Evolutionary conservation across 2,888 invertebrate genomes (phyloP), one percentile per base, ranked within the genome.

Genomic region (Eilema griseolum): DNA sequence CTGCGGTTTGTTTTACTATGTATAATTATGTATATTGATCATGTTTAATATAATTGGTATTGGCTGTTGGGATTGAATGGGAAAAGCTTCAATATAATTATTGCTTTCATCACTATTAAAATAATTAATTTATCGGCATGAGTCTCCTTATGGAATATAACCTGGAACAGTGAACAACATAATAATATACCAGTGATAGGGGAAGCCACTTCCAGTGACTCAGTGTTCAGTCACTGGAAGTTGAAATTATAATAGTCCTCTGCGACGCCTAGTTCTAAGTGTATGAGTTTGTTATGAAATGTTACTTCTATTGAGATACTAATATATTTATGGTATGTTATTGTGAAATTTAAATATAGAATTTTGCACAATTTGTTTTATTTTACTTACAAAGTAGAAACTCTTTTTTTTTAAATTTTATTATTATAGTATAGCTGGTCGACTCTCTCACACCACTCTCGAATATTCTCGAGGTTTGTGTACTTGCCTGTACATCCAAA

Each of bases 271-370:
- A 61, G 67, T 61, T 62, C 16, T 75, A 80, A 69, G 72, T 76
- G 57, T 67, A 73, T 70, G 62, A 12, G n/a, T 63, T 66, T 73
- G 26, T 77, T 60, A 66, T 76, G 61, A 69, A 63, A 68, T 78
- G 72, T 71, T 75, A 72, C 61, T 71, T 59, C 63, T 72, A 74
- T 67, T 24, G 73, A 73, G 63, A 69, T 72, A 37, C 66, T 52
- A 61, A 66, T 68, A 66, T 67, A 61, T 67, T 11, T 69, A 71
- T 71, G 65, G 14, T 24, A 74, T 73, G 61, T 67, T 71, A 75
- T 77, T 71, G 70, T 75, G 56, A 68, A 70, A 46, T 79, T 79
- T 78, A 68, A 66, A 69, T 83, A 79, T 81, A 79, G 81, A 84
- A 78, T 81, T 70, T 66, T 61, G 23, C 24, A 74, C 16, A 16